Conservation (phyloP, 2,888 invertebrate genomes). For the Seira ritae region DNA sequence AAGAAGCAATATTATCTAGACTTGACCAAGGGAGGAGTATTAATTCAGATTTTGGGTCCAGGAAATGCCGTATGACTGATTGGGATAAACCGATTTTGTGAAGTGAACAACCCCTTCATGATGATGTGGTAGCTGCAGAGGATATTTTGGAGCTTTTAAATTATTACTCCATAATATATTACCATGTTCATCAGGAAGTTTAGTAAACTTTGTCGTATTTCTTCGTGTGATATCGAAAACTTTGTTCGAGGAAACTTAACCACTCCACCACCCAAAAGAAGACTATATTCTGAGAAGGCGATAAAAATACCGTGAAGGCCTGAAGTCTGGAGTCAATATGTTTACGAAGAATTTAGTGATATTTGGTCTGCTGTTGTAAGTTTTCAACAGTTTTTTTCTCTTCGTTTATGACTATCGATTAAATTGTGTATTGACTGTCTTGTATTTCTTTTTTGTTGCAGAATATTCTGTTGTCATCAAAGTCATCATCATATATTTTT, state of each 20-base stretch:
- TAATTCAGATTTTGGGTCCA: too few species aligned
- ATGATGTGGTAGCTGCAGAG: conserved; percentile 17
- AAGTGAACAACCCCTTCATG: too few species aligned
- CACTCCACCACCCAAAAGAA: conserved; percentile 30
- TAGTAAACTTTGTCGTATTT: background rate
- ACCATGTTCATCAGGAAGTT: conserved; percentile 51
- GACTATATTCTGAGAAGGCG: conserved; percentile 49
- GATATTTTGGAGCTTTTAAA: conserved; percentile 38
- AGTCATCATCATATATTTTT: conserved; percentile 53
- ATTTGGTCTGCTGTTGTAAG: conserved; percentile 52
- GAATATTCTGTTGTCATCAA: conserved; percentile 54
- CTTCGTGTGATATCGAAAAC: conserved; percentile 42
- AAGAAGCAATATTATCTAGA: too few species aligned
- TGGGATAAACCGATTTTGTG: too few species aligned
- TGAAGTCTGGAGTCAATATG: conserved; percentile 4
- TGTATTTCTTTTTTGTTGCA: conserved; percentile 15
- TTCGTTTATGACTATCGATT: background rate
- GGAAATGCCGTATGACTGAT: too few species aligned
- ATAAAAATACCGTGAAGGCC: conserved; percentile 37
- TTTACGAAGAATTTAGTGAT: conserved; percentile 50
- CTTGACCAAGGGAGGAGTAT: too few species aligned
- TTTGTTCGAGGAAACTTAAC: conserved; percentile 28
- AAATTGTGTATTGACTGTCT: background rate
- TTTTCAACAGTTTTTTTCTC: conserved; percentile 13
- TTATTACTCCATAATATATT: conserved; percentile 9